Evolutionary conservation across 2,113 vertebrate genomes (phyloP).

Genomic region (Terrapene triunguis): DNA sequence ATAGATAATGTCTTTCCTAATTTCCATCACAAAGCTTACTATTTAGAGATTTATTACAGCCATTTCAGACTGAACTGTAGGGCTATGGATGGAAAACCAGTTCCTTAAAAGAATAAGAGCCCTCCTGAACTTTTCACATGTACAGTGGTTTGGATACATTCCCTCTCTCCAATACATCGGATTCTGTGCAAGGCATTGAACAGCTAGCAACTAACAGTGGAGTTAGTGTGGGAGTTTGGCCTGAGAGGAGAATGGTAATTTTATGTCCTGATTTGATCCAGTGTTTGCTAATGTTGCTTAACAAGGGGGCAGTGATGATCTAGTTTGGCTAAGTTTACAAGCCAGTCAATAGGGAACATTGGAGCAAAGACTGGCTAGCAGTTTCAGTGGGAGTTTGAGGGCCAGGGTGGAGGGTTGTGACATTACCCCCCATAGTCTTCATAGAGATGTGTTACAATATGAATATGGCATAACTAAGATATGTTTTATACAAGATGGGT

Average conservation of each 20-base stretch:
- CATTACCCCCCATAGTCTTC: too few relatives aligned
- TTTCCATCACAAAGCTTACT: conserved; percentile 71
- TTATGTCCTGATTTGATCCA: too few relatives aligned
- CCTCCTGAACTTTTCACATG: background rate
- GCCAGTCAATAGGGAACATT: too few relatives aligned
- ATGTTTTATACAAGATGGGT: too few relatives aligned
- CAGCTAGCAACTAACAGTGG: background rate
- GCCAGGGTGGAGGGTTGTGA: too few relatives aligned
- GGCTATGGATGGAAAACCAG: conserved; percentile 15
- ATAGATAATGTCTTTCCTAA: conserved; percentile 40
- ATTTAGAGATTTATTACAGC: conserved; percentile 6
- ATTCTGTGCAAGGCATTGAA: background rate
- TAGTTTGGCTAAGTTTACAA: too few relatives aligned
- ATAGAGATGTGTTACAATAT: too few relatives aligned
- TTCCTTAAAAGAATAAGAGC: conserved; percentile 38
- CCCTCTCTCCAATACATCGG: background rate
- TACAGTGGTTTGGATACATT: background rate
- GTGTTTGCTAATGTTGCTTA: too few relatives aligned
- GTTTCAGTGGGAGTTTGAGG: too few relatives aligned
- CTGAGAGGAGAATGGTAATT: background rate
- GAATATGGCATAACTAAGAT: too few relatives aligned
- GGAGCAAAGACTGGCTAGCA: too few relatives aligned
- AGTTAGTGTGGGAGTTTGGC: background rate
- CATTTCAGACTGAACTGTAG: conserved; percentile 24
- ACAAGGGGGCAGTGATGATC: too few relatives aligned